Conservation (phyloP, 2,797 vertebrate genomes). For the Pangasius sanitwongsei region DNA sequence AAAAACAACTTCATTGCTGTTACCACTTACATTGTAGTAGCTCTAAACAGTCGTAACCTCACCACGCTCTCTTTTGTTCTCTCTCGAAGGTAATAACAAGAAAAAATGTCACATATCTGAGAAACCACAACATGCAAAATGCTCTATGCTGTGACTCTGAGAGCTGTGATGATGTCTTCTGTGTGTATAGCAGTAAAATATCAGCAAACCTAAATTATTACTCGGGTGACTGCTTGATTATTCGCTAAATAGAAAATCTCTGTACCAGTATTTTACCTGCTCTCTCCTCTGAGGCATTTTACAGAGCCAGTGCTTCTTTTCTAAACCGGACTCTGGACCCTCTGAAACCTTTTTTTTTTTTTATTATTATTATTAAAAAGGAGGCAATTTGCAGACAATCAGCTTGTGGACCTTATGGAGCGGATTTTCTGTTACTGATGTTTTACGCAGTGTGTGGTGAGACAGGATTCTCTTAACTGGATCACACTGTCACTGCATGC, state of each 20-base stretch:
- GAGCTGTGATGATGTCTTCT: background rate
- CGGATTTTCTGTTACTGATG: background rate
- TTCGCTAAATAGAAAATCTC: background rate
- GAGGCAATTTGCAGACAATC: constrained; percentile 17
- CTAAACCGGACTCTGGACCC: background rate
- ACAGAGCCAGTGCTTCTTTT: background rate
- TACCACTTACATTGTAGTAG: background rate
- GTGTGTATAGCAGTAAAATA: background rate
- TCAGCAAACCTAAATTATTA: background rate
- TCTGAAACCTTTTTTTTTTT: background rate
- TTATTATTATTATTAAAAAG: background rate
- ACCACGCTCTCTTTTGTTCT: background rate
- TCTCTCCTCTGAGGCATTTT: background rate
- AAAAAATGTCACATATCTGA: background rate
- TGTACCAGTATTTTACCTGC: background rate
- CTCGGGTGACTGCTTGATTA: background rate
- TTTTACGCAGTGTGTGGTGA: background rate
- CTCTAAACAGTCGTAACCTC: background rate
- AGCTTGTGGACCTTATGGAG: background rate
- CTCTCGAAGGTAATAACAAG: background rate
- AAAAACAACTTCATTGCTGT: background rate
- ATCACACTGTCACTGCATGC: background rate
- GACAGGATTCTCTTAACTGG: background rate
- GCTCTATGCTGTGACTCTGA: background rate
- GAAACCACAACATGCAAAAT: background rate